Conservation (phyloP, 2,797 vertebrate species). For the Oreonectes daqikongensis region DNA sequence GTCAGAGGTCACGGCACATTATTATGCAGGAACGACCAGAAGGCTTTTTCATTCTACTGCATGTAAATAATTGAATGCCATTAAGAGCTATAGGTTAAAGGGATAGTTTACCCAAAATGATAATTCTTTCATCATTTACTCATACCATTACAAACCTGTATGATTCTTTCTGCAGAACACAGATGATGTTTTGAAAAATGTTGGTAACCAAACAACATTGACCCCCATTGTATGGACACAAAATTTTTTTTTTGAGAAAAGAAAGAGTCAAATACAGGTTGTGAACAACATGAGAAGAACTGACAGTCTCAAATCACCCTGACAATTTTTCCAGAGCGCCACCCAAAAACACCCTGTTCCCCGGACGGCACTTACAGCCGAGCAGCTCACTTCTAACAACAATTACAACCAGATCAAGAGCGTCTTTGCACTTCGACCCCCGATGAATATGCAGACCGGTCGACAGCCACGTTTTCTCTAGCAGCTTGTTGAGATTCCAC, state of each 20-base stretch:
- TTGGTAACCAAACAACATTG: too few relatives aligned
- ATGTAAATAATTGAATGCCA: neutral
- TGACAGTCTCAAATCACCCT: too few relatives aligned
- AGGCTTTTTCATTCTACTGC: neutral
- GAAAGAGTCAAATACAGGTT: too few relatives aligned
- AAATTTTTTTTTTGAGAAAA: too few relatives aligned
- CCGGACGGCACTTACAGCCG: neutral
- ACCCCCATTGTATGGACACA: too few relatives aligned
- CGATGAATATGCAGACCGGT: neutral
- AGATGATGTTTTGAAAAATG: too few relatives aligned
- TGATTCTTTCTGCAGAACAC: too few relatives aligned
- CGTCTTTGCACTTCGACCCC: constrained; percentile 13
- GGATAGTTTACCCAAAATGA: too few relatives aligned
- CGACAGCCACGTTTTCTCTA: neutral
- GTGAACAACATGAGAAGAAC: too few relatives aligned
- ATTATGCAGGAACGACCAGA: neutral
- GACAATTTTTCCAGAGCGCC: neutral
- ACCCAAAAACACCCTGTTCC: neutral
- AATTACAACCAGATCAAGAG: neutral
- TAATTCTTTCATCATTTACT: too few relatives aligned
- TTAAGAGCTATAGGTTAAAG: too few relatives aligned
- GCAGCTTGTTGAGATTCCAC: constrained; percentile 27
- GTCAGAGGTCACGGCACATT: neutral
- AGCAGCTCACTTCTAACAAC: constrained; percentile 11
- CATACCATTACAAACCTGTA: too few relatives aligned